Evolutionary conservation across 37 sponge, comb jelly and placozoan genomes (phyloP).

Genomic region (Hexactinellida sp.): DNA sequence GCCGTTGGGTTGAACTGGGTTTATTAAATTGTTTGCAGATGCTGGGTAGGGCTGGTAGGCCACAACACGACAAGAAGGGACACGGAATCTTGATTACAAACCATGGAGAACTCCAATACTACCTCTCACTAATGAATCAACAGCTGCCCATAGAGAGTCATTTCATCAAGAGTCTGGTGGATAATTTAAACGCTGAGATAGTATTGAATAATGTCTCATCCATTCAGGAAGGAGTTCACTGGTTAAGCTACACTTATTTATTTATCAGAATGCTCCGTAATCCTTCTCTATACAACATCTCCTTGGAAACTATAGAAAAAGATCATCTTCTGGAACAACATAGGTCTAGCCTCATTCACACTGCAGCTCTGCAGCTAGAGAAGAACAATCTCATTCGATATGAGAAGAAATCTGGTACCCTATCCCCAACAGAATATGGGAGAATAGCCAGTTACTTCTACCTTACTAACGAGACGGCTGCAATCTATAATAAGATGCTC

Average conservation of each 20-base stretch:
- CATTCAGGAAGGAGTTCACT: constrained; percentile 86
- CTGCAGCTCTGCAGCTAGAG: constrained; percentile 68
- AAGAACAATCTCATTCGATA: constrained; percentile 86
- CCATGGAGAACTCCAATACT: constrained; percentile 92
- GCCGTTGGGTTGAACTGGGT: constrained; percentile 90
- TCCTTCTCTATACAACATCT: constrained; percentile 77
- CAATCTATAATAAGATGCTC: constrained; percentile 86
- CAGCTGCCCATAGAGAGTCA: constrained; percentile 99
- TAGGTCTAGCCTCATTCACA: constrained; percentile 88
- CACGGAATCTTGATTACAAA: constrained; percentile 87
- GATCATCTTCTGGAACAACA: constrained; percentile 82
- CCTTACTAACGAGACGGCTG: constrained; percentile 75
- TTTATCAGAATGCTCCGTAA: constrained; percentile 83
- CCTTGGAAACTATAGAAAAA: constrained; percentile 41
- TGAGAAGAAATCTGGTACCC: constrained; percentile 77
- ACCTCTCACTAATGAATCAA: constrained; percentile 94
- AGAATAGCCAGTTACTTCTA: constrained; percentile 97
- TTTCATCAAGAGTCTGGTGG: constrained; percentile 60
- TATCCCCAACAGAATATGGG: constrained; percentile 85
- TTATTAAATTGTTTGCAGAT: constrained; percentile 95
- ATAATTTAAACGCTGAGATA: constrained; percentile 96
- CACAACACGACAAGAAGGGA: constrained; percentile 89
- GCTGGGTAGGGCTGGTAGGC: constrained; percentile 94
- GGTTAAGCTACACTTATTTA: constrained; percentile 94
- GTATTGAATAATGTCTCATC: constrained; percentile 87